Percentiles rank a stretch among this genome's conserved stretches.
Conservation (phyloP, 2,888 invertebrate species). For the Orthonychiurus folsomi region DNA sequence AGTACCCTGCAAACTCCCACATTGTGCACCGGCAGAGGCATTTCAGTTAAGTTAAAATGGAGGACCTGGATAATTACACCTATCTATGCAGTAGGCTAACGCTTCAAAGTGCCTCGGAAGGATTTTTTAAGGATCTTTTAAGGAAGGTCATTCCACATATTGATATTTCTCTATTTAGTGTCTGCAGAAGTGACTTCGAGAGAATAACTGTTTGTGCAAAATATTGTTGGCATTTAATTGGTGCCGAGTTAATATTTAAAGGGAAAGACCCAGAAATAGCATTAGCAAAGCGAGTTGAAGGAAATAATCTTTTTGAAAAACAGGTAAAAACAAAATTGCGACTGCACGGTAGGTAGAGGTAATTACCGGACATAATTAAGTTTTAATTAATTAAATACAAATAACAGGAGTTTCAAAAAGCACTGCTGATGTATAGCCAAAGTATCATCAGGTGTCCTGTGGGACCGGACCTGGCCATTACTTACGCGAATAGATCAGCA, state of each 20-base stretch:
- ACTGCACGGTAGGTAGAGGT: too few relatives aligned
- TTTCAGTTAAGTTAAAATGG: constrained; percentile 18
- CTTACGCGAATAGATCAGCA: constrained; percentile 59
- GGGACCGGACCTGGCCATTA: constrained; percentile 56
- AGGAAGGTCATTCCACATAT: constrained; percentile 49
- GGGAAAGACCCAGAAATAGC: constrained; percentile 49
- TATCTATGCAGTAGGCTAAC: constrained; percentile 61
- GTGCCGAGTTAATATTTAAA: constrained; percentile 34
- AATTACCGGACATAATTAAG: too few relatives aligned
- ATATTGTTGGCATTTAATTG: constrained; percentile 30
- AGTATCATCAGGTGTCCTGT: constrained; percentile 64
- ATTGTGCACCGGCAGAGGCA: too few relatives aligned
- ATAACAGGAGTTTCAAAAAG: constrained; percentile 51
- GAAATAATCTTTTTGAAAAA: constrained; percentile 51
- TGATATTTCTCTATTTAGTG: constrained; percentile 23
- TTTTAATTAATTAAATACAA: too few relatives aligned
- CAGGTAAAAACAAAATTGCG: too few relatives aligned
- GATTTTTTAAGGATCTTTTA: constrained; percentile 63
- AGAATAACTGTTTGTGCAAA: constrained; percentile 26
- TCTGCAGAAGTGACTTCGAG: constrained; percentile 31
- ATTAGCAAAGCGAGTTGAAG: constrained; percentile 54
- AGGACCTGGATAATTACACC: constrained; percentile 8
- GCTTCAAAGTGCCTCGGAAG: constrained; percentile 62
- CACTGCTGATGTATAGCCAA: constrained; percentile 59
- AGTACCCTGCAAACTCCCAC: too few relatives aligned